Percentiles rank a stretch among this genome's conserved stretches.
Conservation (phyloP, 2,113 vertebrate species). For the Bucco capensis region DNA sequence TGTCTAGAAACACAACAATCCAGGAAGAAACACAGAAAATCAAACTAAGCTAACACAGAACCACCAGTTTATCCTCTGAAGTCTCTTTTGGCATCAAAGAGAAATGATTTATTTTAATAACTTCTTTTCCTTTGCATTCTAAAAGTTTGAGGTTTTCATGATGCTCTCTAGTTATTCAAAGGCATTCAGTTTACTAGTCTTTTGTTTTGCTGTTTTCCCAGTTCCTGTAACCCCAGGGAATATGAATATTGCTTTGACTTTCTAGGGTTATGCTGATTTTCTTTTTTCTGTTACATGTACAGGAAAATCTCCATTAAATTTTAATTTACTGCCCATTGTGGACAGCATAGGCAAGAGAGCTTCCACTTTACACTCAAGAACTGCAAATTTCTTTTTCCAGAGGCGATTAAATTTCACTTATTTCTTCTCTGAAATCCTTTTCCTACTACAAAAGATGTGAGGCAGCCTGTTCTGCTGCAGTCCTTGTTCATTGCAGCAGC, state of each 20-base stretch:
- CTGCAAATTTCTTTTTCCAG: not conserved
- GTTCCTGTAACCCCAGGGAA: not conserved
- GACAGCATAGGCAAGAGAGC: not conserved
- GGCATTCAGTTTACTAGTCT: not conserved
- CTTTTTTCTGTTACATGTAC: not conserved
- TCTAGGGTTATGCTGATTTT: not conserved
- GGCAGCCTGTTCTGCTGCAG: not conserved
- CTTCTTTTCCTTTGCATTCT: not conserved
- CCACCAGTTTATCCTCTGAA: not conserved
- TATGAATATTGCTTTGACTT: not conserved
- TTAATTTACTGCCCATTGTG: not conserved
- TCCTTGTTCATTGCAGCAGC: not conserved
- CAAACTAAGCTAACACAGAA: not conserved
- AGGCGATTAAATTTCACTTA: not conserved
- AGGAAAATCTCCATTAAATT: not conserved
- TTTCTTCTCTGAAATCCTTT: slow-evolving; percentile 1
- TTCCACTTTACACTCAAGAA: not conserved
- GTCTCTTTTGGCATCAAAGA: not conserved
- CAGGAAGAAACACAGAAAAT: not conserved
- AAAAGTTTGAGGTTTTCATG: not conserved
- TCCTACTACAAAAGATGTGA: not conserved
- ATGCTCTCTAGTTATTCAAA: not conserved
- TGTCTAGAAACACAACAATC: not conserved
- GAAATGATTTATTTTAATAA: not conserved
- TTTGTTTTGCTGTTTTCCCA: not conserved